Base-by-base conservation (phyloP, 2,797 vertebrate genomes). In the Lithobates pipiens region DNA sequence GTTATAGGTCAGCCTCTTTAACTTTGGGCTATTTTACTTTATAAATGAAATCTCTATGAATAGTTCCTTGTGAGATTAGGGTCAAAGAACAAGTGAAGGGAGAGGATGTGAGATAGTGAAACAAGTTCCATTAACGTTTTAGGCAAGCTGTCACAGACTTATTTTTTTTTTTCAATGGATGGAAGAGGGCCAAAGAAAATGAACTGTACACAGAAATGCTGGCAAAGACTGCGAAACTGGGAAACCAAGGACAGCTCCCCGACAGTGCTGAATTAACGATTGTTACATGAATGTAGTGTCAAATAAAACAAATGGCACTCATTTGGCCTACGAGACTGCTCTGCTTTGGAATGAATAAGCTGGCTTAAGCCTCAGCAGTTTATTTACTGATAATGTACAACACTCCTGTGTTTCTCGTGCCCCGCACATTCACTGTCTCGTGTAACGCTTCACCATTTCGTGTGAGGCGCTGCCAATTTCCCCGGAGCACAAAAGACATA, bases 61-160 rank as follows among this genome's bases (percentile, higher is more conserved):
- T 34, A 23, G 57, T 36, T 10, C 44, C 29, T 15, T 29, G 18
- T 61, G 15, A 76, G 78, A 81, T 81, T 73, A 73, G 69, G 69
- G 72, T 25, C 13, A 75, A 39, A 63, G 61, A 80, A 34, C 21
- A 57, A 71, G 67, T 32, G 3, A 42, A 80, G 83, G 44, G 73
- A 75, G 84, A 65, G 70, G 78, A 67, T 70, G 76, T 67, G 6
- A 85, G 76, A 79, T 79, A 85, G 69, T 79, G 70, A 29, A 78
- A 44, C 57, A 50, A 65, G 76, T 80, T 32, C 83, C 83, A 77
- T 84, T 84, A 84, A 85, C 76, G 79, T 80, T 85, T 54, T 84
- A 34, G n/a, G 79, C 34, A 78, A 44, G 27, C 79, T 82, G 80
- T 82, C 78, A 84, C 54, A 27, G 50, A 27, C 16, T 70, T 46